Percentiles rank a stretch among this genome's conserved stretches.
Evolutionary conservation across 2,113 vertebrate species (phyloP).

Genomic region (Chaetura pelagica): DNA sequence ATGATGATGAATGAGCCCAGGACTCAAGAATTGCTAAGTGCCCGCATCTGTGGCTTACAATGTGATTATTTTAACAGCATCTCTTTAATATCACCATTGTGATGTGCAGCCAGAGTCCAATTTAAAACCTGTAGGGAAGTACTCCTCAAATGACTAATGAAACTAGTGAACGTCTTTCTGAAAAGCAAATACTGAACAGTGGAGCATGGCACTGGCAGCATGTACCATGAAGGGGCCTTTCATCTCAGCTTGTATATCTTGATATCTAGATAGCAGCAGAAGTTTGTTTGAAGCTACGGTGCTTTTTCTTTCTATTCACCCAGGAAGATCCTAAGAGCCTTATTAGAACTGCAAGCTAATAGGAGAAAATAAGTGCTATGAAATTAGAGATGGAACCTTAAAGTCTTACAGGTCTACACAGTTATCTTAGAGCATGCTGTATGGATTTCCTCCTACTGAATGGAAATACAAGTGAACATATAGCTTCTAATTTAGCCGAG

Average conservation of each 20-base stretch:
- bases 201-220: neutral
- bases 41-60: neutral
- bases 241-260: slow-evolving; percentile 15
- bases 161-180: neutral
- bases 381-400: slow-evolving; percentile 40
- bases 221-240: neutral
- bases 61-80: neutral
- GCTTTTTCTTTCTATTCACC: slow-evolving; percentile 37
- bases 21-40: neutral
- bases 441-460: neutral
- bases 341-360: slow-evolving; percentile 16
- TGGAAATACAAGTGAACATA: neutral
- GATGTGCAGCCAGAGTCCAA: neutral
- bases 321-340: neutral
- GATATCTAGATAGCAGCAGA: neutral
- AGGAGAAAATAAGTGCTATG: slow-evolving; percentile 26
- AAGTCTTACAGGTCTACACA: slow-evolving; percentile 19
- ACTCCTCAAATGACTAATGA: neutral
- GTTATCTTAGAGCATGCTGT: slow-evolving; percentile 14
- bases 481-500: neutral
- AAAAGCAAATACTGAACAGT: neutral
- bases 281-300: slow-evolving; percentile 1
- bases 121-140: neutral
- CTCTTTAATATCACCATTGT: neutral
- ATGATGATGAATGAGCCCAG: neutral